Evolutionary conservation across 2,888 invertebrate genomes (phyloP).

Genomic region (Sinodicranocentrus sp.): DNA sequence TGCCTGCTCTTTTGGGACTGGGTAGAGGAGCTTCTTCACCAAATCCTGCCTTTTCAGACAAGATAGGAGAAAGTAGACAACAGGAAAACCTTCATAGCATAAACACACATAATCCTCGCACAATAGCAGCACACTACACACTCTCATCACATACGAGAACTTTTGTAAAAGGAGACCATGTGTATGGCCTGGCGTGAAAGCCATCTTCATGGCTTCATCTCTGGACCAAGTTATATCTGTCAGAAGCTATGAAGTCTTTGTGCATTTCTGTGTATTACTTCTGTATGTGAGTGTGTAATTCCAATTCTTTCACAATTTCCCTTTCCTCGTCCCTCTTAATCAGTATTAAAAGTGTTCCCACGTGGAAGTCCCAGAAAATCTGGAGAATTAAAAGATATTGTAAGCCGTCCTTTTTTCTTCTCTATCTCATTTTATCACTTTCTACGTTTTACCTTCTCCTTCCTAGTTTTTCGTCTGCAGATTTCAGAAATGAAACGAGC

Average conservation of each 20-base stretch:
- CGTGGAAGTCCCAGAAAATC: slow-evolving; percentile 32
- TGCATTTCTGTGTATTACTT: too few species aligned
- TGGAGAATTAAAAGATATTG: slow-evolving; percentile 37
- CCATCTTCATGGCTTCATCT: too few species aligned
- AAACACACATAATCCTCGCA: background rate
- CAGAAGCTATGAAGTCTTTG: background rate
- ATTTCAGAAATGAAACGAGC: background rate
- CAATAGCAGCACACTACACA: too few species aligned
- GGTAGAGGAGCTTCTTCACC: background rate
- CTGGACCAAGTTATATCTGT: background rate
- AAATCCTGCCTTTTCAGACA: background rate
- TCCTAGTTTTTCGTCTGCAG: background rate
- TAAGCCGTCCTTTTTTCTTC: background rate
- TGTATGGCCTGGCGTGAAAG: too few species aligned
- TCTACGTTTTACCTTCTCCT: background rate
- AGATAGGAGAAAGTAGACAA: too few species aligned
- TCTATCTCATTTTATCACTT: background rate
- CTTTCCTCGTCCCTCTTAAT: slow-evolving; percentile 19
- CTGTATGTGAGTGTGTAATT: too few species aligned
- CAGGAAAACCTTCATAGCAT: too few species aligned
- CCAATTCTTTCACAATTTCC: slow-evolving; percentile 25
- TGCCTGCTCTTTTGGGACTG: slow-evolving; percentile 3
- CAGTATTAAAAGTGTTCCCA: slow-evolving; percentile 35
- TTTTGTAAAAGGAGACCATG: too few species aligned
- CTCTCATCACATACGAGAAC: too few species aligned